Percentiles rank a stretch among this genome's conserved stretches.
Evolutionary conservation across 1,140 invertebrate species (phyloP).

Genomic region (Cyphomyrmex costatus): DNA sequence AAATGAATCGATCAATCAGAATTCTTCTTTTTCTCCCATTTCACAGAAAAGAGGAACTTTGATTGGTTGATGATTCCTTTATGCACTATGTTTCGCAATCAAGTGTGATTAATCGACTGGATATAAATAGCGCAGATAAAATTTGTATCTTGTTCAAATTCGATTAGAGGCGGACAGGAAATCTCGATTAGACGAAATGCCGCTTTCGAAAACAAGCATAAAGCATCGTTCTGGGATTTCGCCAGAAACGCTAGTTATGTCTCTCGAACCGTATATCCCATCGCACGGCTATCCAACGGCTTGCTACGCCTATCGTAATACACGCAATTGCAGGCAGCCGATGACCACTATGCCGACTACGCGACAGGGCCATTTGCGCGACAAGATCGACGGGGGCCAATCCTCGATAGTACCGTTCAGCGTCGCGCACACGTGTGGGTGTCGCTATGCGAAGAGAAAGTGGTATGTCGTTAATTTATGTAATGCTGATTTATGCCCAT

Average conservation of each 20-base stretch:
- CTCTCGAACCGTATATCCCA: slow-evolving; percentile 14
- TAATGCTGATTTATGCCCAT: slow-evolving; percentile 82
- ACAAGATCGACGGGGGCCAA: slow-evolving; percentile 51
- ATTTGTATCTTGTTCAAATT: neutral
- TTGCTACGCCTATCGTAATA: slow-evolving; percentile 30
- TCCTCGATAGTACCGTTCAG: slow-evolving; percentile 41
- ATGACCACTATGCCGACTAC: slow-evolving; percentile 50
- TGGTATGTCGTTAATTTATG: slow-evolving; percentile 80
- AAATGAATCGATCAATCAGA: too few species aligned
- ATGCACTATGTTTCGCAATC: too few species aligned
- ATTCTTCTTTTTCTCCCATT: too few species aligned
- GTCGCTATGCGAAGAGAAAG: slow-evolving; percentile 79
- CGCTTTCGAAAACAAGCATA: slow-evolving; percentile 10
- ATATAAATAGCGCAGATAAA: neutral
- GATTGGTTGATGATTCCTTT: too few species aligned
- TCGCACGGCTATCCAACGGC: neutral
- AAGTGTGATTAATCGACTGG: neutral
- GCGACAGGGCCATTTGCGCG: neutral
- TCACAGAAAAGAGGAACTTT: too few species aligned
- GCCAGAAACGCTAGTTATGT: slow-evolving; percentile 13
- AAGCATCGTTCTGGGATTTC: slow-evolving; percentile 23
- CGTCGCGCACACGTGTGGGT: slow-evolving; percentile 72
- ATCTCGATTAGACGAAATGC: neutral
- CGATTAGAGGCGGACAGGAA: neutral
- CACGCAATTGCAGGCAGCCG: slow-evolving; percentile 25